Evolutionary conservation across 2,888 invertebrate species (phyloP), one percentile per base, ranked within the genome.

Genomic region (Elysia crispata): DNA sequence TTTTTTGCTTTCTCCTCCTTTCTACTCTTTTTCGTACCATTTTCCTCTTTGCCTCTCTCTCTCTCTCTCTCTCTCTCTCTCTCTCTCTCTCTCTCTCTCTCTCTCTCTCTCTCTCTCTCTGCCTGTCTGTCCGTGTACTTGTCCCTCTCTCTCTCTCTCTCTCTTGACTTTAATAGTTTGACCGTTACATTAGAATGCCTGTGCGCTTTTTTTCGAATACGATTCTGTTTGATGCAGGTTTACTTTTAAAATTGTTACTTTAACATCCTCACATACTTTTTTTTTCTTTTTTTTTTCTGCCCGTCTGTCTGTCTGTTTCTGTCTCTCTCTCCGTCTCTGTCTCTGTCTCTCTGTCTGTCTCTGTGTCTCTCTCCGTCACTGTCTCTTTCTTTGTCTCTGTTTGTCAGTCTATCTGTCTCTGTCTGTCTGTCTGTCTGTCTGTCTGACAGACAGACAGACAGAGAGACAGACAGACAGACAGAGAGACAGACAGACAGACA

Each of bases 1-100:
- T n/a, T n/a, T n/a, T n/a, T n/a, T n/a, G n/a, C n/a, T n/a, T n/a
- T n/a, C n/a, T n/a, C n/a, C n/a, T 28, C 13, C 3, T 70, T 70
- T n/a, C 15, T 20, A 18, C 18, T 70, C 15, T 41, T n/a, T 41
- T 49, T 70, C 33, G 18, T 49, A 20, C 41, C 41, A 18, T 41
- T 49, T 70, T 20, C 41, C 54, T 54, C 54, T 54, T 18, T 54
- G 54, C 18, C 54, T 54, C 41, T 41, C 70, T 70, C 33, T 70
- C 70, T 41, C 20, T 70, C 70, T 70, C 33, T 70, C 70, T 33
- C 13, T 23, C 41, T 8, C 20, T 33, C 41, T 23, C 33, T 41
- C 70, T 70, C 33, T 70, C 33, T 13, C 33, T 41, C 70, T 70
- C 11, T 28, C 67, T 28, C 8, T 28, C 67, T 28, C 18, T 54